Base-by-base conservation (phyloP, 2,888 invertebrate species). In the Meganola albula region DNA sequence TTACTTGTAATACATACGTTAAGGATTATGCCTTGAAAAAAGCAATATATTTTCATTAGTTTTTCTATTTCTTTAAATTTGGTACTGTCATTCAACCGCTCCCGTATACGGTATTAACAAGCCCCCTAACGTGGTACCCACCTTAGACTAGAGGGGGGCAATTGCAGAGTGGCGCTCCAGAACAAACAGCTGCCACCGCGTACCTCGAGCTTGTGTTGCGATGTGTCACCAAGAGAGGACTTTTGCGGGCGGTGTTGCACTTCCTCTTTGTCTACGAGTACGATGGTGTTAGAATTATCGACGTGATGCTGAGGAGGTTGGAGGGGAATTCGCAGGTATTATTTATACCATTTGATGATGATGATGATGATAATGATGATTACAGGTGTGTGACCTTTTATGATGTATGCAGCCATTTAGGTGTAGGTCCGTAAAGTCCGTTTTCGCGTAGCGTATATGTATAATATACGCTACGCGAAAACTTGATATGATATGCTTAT, bases 181-280 rank as follows among this genome's bases (percentile, higher is more conserved):
- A 98, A 74, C 92, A 97, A 67, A 91, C 96, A 37, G 94, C 97
- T 27, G 95, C 97, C 6, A 97, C 95, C 63, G 95, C 95, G 4
- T 98, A 98, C 79, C 89, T 98, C 43, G 97, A 98, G 77, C 86
- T 99, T 49, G 92, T 96, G 56, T 75, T 99, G 43, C 90, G 98
- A 27, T 94, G 95, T 29, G 93, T 96, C 8, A 93, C 95, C 0
- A 92, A 95, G 52, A 92, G 95, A 0, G 93, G 95, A 0, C 84
- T 99, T 31, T 82, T 98, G 48, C 88, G 92, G 49, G 91, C 94
- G 1, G 91, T 97, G 57, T 88, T 98, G 12, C 91, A 91, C 68
- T 97, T 98, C 84, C 88, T 99, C 25, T 79, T 95, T 53, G 90
- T 91, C 50, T 90, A 90, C 61, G 92, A 92, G 67, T 96, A 96